Evolutionary conservation across 2,113 vertebrate species (phyloP), one percentile per base, ranked within the genome.

Genomic region (Noctilio leporinus): DNA sequence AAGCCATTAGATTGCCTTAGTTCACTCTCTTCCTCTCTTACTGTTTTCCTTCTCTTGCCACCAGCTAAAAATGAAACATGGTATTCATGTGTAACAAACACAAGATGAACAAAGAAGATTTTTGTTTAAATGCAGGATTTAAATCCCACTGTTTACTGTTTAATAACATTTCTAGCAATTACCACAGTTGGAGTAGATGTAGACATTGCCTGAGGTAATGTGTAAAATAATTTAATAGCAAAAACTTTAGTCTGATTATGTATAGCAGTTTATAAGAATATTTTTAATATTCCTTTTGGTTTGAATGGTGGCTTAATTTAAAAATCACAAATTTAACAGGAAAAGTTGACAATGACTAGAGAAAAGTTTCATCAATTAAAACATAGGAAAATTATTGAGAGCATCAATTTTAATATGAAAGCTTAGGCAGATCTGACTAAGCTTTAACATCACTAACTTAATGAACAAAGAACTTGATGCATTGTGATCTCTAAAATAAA

Each of bases 121-220:
- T 89, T 86, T 89, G 33, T 38, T 88, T 84, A 88, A 88, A 72
- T 76, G 7, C 20, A 76, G 14, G 16, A 6, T 89, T 97, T 92
- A 95, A 92, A 80, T 93, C 33, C 92, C 75, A 45, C 28, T 85
- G 80, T 85, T 95, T 89, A 92, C 47, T 88, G 10, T 91, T 93
- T 95, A 64, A 81, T 96, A 90, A 93, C 55, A 88, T 77, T 95
- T 93, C 38, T 55, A 91, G 89, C n/a, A 75, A 85, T 84, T 91
- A 80, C 57, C 24, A 62, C 59, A 30, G 38, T 92, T 77, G 49
- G 14, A 94, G 35, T 67, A 93, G 73, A 80, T 91, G 15, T 81
- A 89, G 24, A 17, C 9, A 93, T 91, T 94, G 38, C 90, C 26
- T 67, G 10, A 85, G 51, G 45, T 59, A 82, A 91, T 53, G 15